A percentile compares a stretch with the other conserved stretches of the same genome.
Conservation (phyloP, 1,140 invertebrate genomes). For the Ruditapes philippinarum region DNA sequence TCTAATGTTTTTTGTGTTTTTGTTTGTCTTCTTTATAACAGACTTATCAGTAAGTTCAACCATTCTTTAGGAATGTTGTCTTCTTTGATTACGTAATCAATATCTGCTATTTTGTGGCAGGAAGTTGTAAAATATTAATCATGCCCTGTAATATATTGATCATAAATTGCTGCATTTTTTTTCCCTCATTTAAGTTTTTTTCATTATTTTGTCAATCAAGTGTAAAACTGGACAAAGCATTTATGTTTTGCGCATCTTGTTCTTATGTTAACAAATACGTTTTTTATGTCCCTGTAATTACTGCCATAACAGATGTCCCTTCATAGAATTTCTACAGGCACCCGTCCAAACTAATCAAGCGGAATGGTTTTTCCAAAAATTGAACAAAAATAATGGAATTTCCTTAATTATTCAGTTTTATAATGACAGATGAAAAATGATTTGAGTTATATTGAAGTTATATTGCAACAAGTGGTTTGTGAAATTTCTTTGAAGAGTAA, state of each 20-base stretch:
- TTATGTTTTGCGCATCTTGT: neutral
- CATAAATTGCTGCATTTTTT: neutral
- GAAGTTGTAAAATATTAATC: conserved; percentile 4
- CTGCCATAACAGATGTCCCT: neutral
- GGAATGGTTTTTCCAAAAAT: conserved; percentile 7
- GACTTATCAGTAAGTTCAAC: too few species aligned
- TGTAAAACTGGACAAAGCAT: neutral
- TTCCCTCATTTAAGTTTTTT: neutral
- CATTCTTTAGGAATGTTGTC: too few species aligned
- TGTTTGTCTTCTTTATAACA: too few species aligned
- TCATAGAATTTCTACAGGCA: neutral
- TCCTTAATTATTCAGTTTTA: conserved; percentile 6
- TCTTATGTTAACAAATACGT: neutral
- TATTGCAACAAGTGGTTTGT: neutral
- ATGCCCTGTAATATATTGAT: neutral
- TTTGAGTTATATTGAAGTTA: neutral
- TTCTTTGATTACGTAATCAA: conserved; percentile 2
- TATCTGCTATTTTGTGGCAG: neutral
- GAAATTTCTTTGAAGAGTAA: neutral
- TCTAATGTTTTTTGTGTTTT: too few species aligned
- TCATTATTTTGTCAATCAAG: neutral
- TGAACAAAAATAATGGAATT: conserved; percentile 15
- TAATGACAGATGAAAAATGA: neutral
- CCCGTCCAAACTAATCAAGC: neutral
- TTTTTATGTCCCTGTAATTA: neutral